Percentiles rank a stretch among this genome's conserved stretches.
These are phyloP conservation scores for Clepsis dumicolana DNA, from an alignment of 2,888 invertebrate species.

Conservation along the genomic window DNA sequence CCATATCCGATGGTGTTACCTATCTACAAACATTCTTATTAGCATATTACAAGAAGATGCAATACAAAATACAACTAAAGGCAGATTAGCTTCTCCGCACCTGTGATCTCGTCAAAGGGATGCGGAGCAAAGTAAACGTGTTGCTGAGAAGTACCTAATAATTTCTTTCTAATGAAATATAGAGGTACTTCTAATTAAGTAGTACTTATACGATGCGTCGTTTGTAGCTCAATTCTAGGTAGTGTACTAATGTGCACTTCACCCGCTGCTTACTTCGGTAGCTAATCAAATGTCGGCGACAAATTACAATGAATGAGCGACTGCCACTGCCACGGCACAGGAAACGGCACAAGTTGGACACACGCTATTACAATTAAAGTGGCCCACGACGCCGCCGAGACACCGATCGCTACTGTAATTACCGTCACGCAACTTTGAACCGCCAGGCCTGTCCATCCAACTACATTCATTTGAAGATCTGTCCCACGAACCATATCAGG, in stretches of 20 bases:
- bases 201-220: neutral
- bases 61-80: too few relatives aligned
- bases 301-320: slow-evolving; percentile 42
- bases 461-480: slow-evolving; percentile 50
- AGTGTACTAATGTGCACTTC: neutral
- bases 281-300: slow-evolving; percentile 33
- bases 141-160: too few relatives aligned
- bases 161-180: too few relatives aligned
- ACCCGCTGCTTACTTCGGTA: neutral
- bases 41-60: too few relatives aligned
- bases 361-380: slow-evolving; percentile 71
- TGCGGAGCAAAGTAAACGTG: too few relatives aligned
- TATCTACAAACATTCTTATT: too few relatives aligned
- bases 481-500: slow-evolving; percentile 47
- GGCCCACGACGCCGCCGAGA: slow-evolving; percentile 59
- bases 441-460: slow-evolving; percentile 22
- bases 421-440: slow-evolving; percentile 67
- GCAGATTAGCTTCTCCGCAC: too few relatives aligned
- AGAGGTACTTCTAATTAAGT: neutral
- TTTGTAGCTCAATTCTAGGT: neutral
- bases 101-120: too few relatives aligned
- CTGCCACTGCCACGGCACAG: slow-evolving; percentile 54
- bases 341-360: slow-evolving; percentile 60
- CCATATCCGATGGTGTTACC: too few relatives aligned
- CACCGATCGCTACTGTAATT: slow-evolving; percentile 72